Base-by-base conservation (phyloP, 2,888 invertebrate genomes). In the Cosmorhoe ocellata region DNA sequence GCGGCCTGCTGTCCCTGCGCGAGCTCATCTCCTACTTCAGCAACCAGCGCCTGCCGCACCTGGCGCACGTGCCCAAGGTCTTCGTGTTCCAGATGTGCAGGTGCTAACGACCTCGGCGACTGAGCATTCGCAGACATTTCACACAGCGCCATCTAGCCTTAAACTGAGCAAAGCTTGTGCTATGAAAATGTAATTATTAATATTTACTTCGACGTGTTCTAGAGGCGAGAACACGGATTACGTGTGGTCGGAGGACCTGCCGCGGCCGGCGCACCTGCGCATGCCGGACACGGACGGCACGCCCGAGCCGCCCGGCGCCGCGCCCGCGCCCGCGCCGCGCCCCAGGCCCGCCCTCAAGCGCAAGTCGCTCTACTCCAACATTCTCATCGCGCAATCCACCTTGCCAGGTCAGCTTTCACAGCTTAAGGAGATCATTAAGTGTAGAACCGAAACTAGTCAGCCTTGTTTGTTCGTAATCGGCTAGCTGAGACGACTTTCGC, bases 1-100 rank as follows among this genome's bases (percentile, higher is more conserved):
- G 92, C 18, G 64, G 81, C 4, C 70, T 82, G 12, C 71, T 92
- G 43, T 74, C 90, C 51, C 88, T 91, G 24, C 81, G 86, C 12
- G 81, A 90, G 37, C 90, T 95, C 62, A 78, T 94, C 24, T 82
- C 91, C 27, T 84, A 90, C 63, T 95, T 95, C 77, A 91, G 90
- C 66, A 91, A 92, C 65, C 63, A 69, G 10, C 83, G 81, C 44
- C 92, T 93, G 71, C 84, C 85, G 0, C 69, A 74, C 44, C 82
- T 95, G 51, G 65, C 74, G 7, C 84, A 90, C 43, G 92, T 94
- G 66, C 95, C 95, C 13, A 95, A 95, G 81, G 92, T 95, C 46
- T 93, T 95, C 69, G 90, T 95, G 51, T 94, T 95, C 69, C 95
- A 95, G 69, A 92, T 92, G 59, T 95, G 95, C 79, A 91, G 94